Evolutionary conservation across 2,113 vertebrate species (phyloP).

Genomic region (Oenanthe melanoleuca): DNA sequence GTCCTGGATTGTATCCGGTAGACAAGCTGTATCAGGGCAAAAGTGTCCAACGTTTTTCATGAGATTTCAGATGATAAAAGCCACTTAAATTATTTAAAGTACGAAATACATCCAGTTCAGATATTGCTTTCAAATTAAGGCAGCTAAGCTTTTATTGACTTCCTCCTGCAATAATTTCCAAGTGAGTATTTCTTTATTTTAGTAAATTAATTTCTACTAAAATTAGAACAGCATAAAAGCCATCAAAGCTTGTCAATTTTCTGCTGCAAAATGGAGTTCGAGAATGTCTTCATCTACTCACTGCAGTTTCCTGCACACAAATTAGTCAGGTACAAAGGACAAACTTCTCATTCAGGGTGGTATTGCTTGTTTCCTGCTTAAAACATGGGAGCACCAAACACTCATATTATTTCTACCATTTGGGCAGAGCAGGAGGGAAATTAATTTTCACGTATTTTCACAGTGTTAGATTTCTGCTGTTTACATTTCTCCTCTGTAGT

Average conservation of each 20-base stretch:
- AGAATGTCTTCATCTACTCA: background rate
- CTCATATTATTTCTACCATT: background rate
- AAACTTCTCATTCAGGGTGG: background rate
- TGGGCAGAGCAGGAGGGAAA: background rate
- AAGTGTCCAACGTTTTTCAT: background rate
- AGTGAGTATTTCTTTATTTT: background rate
- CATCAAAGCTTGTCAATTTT: background rate
- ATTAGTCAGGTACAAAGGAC: background rate
- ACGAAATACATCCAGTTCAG: background rate
- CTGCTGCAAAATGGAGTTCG: background rate
- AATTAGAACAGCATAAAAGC: background rate
- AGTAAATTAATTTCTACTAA: background rate
- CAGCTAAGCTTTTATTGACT: background rate
- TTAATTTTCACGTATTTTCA: background rate
- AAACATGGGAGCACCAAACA: background rate
- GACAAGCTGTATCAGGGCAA: background rate
- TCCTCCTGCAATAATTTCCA: background rate
- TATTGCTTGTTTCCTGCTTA: background rate
- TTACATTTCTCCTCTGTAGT: background rate
- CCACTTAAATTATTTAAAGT: background rate
- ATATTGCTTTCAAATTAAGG: background rate
- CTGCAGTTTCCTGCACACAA: background rate
- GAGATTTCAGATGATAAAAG: background rate
- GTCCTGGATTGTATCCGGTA: background rate
- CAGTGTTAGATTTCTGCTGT: background rate